These are phyloP conservation scores for Anableps anableps DNA, from an alignment of 2,797 vertebrate genomes.

Conservation along the genomic window DNA sequence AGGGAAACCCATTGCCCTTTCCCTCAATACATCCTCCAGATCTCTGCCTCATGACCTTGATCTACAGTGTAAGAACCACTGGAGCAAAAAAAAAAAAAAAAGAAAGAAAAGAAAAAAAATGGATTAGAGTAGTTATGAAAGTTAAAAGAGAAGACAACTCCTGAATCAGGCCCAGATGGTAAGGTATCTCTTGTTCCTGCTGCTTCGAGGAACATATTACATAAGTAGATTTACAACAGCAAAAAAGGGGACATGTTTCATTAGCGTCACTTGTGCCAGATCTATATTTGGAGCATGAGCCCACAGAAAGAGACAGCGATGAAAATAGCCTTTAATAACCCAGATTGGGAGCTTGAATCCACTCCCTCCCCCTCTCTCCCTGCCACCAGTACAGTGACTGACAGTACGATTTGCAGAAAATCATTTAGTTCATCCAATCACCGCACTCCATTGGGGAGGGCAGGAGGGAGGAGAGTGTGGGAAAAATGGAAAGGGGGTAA, in stretches of 20 bases:
- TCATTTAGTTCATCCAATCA: conserved; percentile 69
- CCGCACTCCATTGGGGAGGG: conserved; percentile 52
- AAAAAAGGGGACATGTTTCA: conserved; percentile 73
- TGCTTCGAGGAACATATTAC: conserved; percentile 69
- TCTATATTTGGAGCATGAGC: conserved; percentile 82
- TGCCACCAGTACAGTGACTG: conserved; percentile 72
- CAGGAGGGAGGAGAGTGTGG: conserved; percentile 70
- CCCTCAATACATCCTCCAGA: conserved; percentile 6
- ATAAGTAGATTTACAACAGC: conserved; percentile 79
- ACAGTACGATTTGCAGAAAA: conserved; percentile 61
- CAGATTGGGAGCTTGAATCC: conserved; percentile 80
- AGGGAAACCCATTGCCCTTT: conserved; percentile 53
- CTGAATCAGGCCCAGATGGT: conserved; percentile 62
- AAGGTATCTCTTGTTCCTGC: conserved; percentile 62
- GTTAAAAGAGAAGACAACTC: conserved; percentile 40
- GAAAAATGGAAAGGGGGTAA: conserved; percentile 62
- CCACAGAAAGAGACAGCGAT: conserved; percentile 78
- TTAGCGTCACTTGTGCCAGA: conserved; percentile 73
- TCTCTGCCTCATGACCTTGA: conserved; percentile 51
- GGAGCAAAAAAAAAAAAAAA: conserved; percentile 20
- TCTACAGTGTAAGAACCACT: conserved; percentile 17
- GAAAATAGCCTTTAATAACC: conserved; percentile 82
- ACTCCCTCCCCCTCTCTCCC: conserved; percentile 63
- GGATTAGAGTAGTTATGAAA: conserved; percentile 16
- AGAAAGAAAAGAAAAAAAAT: neutral